Evolutionary conservation across 2,888 invertebrate species (phyloP), one percentile per base, ranked within the genome.

Genomic region (Tinea pellionella): DNA sequence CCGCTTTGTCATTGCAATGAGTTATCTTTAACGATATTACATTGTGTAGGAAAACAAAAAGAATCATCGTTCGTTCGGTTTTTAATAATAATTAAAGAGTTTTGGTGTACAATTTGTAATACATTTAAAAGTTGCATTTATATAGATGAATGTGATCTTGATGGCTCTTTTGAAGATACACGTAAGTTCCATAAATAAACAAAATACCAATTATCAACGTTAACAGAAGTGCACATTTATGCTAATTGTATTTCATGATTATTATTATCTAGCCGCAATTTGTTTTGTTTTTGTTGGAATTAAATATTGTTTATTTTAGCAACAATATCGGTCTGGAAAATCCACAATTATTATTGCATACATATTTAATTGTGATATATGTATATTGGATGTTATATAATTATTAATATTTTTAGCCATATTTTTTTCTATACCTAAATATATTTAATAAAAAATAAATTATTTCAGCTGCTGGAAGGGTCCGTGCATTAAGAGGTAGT

Each of bases 381-480:
- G 2, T 24, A n/a, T n/a, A 3, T 24, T 6, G 2, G 6, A 24
- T 24, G 3, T 24, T 24, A 24, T 24, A 24, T n/a, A 24, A 3
- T 24, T 3, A 24, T 24, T 24, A 24, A 24, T 24, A 24, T 24
- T 24, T 24, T 3, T 24, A 24, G 6, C 6, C 3, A 24, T 24
- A 3, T 24, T n/a, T n/a, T n/a, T n/a, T n/a, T n/a, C n/a, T n/a
- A n/a, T n/a, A n/a, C n/a, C n/a, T n/a, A n/a, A n/a, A n/a, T n/a
- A n/a, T n/a, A n/a, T n/a, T n/a, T n/a, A 12, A 37, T n/a, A 12
- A 37, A 37, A 37, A 2, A 9, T 37, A 9, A 12, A 6, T n/a
- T 37, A n/a, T 64, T 51, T 7, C 81, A 95, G 95, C 94, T 73
- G 94, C 94, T 65, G 94, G 94, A 61, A 89, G 95, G 65, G 88